A percentile compares a stretch with the other conserved stretches of the same genome.
Evolutionary conservation across 2,888 invertebrate genomes (phyloP).

Genomic region (Pterostichus niger): DNA sequence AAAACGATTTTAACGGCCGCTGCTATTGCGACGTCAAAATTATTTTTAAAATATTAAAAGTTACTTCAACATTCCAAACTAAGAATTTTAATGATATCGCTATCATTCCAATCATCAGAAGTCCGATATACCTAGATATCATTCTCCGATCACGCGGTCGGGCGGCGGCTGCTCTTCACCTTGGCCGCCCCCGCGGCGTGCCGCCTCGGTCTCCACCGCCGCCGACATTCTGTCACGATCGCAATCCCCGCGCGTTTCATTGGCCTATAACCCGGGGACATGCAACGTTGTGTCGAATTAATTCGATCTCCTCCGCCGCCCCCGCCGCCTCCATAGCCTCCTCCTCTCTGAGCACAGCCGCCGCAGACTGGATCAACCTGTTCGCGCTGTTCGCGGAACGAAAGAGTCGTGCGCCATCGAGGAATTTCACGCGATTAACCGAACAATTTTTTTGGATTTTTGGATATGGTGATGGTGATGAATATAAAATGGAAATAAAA

Average conservation of each 20-base stretch:
- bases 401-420: slow-evolving; percentile 38
- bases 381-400: slow-evolving; percentile 52
- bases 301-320: slow-evolving; percentile 49
- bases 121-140: slow-evolving; percentile 11
- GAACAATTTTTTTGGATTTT: slow-evolving; percentile 7
- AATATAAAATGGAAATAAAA: slow-evolving; percentile 17
- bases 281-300: slow-evolving; percentile 61
- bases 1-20: too few relatives aligned
- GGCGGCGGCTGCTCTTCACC: slow-evolving; percentile 46
- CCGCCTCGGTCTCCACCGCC: background rate
- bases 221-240: slow-evolving; percentile 62
- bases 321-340: slow-evolving; percentile 20
- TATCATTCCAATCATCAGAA: slow-evolving; percentile 11
- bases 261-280: slow-evolving; percentile 66
- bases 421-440: slow-evolving; percentile 63
- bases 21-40: too few relatives aligned
- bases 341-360: background rate
- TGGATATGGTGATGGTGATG: slow-evolving; percentile 16
- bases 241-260: slow-evolving; percentile 61
- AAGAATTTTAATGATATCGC: background rate
- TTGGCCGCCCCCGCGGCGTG: slow-evolving; percentile 44
- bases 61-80: background rate
- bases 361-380: slow-evolving; percentile 37
- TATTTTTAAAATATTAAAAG: too few relatives aligned
- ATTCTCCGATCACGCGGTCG: slow-evolving; percentile 34